Base-by-base conservation (phyloP, 2,797 vertebrate species). In the Semotilus atromaculatus region DNA sequence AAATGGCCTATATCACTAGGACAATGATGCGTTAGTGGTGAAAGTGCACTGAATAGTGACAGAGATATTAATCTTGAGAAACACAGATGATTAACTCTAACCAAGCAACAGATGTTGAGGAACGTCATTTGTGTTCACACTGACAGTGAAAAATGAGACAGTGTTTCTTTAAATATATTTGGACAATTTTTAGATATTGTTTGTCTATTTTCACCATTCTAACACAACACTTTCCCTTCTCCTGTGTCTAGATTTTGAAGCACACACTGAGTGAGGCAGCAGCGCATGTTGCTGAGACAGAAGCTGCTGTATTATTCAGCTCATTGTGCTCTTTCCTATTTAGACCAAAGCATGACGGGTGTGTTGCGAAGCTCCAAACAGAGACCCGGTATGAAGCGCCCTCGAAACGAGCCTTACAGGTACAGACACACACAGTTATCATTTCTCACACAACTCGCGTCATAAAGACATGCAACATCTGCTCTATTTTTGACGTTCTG, bases 321-420 rank as follows among this genome's bases (percentile, higher is more conserved):
- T 73, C 23, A 2, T 40, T 53, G 58, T 31, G 48, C n/a, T 79
- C 23, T 82, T 34, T 75, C 38, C 74, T 67, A 13, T 62, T 48
- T 62, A 88, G 85, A 86, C 55, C 31, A 31, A 53, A 85, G n/a
- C 58, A 89, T 87, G 88, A 86, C 87, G 2, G 88, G 81, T 7
- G 88, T 88, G 43, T 66, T 72, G 77, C 80, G 74, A 60, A 9
- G 77, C 43, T 83, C 48, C 73, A 86, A 78, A 51, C 81, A 82
- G 19, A 85, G 62, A 77, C 3, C 81, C 29, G 77, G 85, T 26
- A 51, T 71, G 80, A 88, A 87, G 74, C 53, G 85, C 31, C 58
- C 85, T 66, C 86, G 83, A 19, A 60, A 36, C 29, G 67, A 87
- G 45, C 71, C 77, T 19, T 88, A 87, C 87, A 89, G 88, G 88